These are phyloP conservation scores for Cotesia glomerata DNA, from an alignment of 1,140 invertebrate species.

Conservation along the genomic window DNA sequence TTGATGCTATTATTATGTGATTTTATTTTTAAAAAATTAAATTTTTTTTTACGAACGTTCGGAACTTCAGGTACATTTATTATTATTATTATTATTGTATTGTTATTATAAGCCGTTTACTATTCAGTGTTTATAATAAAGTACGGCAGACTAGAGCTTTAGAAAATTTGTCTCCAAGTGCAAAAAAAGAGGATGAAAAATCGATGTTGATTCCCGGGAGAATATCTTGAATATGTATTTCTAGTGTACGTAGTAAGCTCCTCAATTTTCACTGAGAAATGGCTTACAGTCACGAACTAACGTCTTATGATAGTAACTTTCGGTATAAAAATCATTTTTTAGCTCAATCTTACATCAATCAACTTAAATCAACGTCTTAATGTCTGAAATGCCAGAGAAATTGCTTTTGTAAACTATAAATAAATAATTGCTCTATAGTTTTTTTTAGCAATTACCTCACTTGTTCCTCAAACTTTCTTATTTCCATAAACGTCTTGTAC, in stretches of 20 bases:
- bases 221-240: conserved; percentile 14
- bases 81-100: too few relatives aligned
- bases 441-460: neutral
- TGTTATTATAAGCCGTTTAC: too few relatives aligned
- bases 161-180: neutral
- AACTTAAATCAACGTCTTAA: conserved; percentile 10
- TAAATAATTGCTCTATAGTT: neutral
- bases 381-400: neutral
- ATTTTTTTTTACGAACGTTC: too few relatives aligned
- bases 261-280: conserved; percentile 47
- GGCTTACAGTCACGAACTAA: conserved; percentile 40
- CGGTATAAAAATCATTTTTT: neutral
- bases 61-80: too few relatives aligned
- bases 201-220: neutral
- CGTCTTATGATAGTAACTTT: neutral
- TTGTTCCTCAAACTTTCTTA: neutral
- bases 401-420: neutral
- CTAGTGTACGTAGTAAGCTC: conserved; percentile 34
- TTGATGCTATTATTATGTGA: too few relatives aligned
- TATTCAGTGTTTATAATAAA: neutral
- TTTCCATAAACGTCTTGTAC: neutral
- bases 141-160: neutral
- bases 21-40: too few relatives aligned
- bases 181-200: neutral
- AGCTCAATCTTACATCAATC: neutral